Percentiles rank a stretch among this genome's conserved stretches.
Evolutionary conservation across 2,113 vertebrate species (phyloP).

Genomic region (Colaptes auratus): DNA sequence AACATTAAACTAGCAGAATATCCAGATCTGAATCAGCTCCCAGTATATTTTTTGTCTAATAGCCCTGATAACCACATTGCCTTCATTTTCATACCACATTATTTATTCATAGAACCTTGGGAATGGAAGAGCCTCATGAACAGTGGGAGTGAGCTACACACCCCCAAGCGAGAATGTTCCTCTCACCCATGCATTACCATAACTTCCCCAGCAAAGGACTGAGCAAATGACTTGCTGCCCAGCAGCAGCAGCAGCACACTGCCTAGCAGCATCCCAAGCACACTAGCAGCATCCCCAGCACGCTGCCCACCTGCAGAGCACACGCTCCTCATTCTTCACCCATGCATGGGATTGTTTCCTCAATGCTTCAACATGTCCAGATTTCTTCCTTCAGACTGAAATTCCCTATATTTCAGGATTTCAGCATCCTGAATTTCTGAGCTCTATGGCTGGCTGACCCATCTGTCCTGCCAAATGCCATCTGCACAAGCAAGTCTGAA

Average conservation of each 20-base stretch:
- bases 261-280: not conserved
- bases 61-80: not conserved
- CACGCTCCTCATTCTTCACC: not conserved
- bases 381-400: not conserved
- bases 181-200: not conserved
- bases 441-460: not conserved
- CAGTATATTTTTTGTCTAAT: not conserved
- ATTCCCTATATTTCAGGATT: not conserved
- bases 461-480: not conserved
- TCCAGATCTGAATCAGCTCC: not conserved
- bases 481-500: not conserved
- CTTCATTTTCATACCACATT: not conserved
- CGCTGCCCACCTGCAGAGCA: not conserved
- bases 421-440: not conserved
- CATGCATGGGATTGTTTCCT: accelerated
- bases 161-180: not conserved
- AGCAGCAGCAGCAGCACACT: not conserved
- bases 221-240: not conserved
- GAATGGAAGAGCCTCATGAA: not conserved
- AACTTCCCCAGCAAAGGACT: not conserved
- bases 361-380: not conserved
- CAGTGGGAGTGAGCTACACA: not conserved
- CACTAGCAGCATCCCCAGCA: not conserved
- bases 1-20: not conserved
- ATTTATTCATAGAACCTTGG: slow-evolving; percentile 5